phyloP scores from a whole-genome alignment of 2,113 vertebrate species.

The Neotoma lepida region DNA sequence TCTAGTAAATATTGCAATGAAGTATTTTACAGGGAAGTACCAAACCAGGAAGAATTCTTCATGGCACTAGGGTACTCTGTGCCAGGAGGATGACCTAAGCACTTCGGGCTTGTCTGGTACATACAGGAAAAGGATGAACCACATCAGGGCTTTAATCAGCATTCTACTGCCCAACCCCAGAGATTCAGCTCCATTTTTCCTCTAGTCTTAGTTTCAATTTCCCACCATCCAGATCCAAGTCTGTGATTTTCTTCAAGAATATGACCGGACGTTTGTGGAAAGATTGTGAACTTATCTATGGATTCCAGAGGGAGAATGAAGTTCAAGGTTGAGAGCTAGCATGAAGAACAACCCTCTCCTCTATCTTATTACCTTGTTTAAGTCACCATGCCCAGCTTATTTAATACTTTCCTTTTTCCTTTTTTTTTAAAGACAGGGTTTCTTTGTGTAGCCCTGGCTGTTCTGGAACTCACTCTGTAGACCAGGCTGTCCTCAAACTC shows the following conservation, averaged over 20 bases:
- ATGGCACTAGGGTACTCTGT: not conserved
- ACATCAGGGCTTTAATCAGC: not conserved
- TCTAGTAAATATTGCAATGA: slow-evolving; percentile 59
- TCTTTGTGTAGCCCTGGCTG: not conserved
- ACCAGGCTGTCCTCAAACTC: too few species aligned
- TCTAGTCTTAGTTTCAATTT: not conserved
- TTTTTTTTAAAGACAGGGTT: not conserved
- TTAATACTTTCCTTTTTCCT: not conserved
- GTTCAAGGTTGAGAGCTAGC: slow-evolving; percentile 7
- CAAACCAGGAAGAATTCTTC: slow-evolving; percentile 46
- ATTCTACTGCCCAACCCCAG: not conserved
- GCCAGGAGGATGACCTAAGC: not conserved
- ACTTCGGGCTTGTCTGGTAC: not conserved
- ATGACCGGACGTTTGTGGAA: slow-evolving; percentile 16
- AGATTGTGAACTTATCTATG: not conserved
- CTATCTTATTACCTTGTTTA: not conserved
- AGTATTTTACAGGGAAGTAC: not conserved
- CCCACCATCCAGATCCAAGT: not conserved
- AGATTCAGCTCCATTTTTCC: not conserved
- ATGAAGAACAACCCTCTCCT: not conserved
- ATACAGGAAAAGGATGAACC: not conserved
- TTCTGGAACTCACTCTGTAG: not conserved
- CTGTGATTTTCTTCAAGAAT: not conserved
- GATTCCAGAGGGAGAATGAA: not conserved
- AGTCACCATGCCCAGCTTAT: not conserved